Conservation (phyloP, 2,888 invertebrate species). For the Sesia bembeciformis region DNA sequence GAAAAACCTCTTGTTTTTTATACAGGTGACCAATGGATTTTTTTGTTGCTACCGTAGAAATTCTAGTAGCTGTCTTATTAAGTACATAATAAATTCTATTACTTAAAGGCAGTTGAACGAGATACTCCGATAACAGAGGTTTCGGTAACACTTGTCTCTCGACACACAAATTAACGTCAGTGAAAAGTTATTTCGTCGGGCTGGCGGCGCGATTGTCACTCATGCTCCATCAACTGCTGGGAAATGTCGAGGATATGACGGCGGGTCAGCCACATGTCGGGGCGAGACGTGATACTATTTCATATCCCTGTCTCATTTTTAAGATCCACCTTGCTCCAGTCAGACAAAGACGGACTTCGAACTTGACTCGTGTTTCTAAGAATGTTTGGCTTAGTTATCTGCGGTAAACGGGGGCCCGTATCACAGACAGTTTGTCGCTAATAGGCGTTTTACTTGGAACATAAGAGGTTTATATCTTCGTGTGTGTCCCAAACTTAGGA, state of each 20-base stretch:
- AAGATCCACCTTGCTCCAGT: constrained; percentile 41
- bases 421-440: constrained; percentile 68
- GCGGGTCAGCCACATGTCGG: constrained; percentile 67
- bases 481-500: constrained; percentile 56
- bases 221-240: constrained; percentile 73
- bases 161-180: constrained; percentile 62
- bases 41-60: constrained; percentile 30
- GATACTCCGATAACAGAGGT: constrained; percentile 54
- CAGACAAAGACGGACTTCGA: constrained; percentile 60
- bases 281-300: constrained; percentile 59
- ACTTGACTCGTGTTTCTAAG: constrained; percentile 40
- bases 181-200: constrained; percentile 61
- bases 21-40: neutral
- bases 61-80: constrained; percentile 61
- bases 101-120: constrained; percentile 46
- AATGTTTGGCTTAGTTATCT: constrained; percentile 57
- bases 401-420: constrained; percentile 50
- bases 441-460: constrained; percentile 66
- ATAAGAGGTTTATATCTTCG: constrained; percentile 54
- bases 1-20: too few relatives aligned
- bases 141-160: constrained; percentile 50
- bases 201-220: constrained; percentile 56
- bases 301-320: constrained; percentile 59
- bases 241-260: constrained; percentile 64
- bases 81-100: constrained; percentile 47